These are phyloP conservation scores for Rhynchonycteris naso DNA, from an alignment of 2,797 vertebrate species.

Conservation along the genomic window DNA sequence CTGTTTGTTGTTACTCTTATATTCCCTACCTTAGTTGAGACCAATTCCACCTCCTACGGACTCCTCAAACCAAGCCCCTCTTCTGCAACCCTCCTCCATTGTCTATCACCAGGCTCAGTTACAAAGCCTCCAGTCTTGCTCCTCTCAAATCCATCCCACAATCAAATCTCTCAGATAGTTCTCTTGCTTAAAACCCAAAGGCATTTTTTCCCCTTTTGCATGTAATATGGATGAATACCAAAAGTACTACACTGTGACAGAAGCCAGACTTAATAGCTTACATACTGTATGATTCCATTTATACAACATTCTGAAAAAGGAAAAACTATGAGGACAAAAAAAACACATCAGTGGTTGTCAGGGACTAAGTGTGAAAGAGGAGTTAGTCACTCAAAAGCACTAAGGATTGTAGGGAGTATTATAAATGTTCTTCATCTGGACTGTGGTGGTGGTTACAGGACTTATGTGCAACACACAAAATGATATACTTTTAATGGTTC, in stretches of 20 bases:
- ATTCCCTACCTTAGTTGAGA: background rate
- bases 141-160: background rate
- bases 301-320: background rate
- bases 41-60: background rate
- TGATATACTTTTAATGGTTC: background rate
- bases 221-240: background rate
- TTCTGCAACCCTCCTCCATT: background rate
- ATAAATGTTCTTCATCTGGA: conserved; percentile 11
- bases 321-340: background rate
- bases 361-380: background rate
- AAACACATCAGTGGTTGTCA: background rate
- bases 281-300: background rate
- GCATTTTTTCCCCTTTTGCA: background rate
- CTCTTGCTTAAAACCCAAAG: conserved; percentile 1
- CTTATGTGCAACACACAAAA: background rate
- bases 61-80: background rate
- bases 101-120: background rate
- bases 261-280: conserved; percentile 9
- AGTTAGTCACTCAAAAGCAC: background rate
- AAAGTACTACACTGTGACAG: background rate
- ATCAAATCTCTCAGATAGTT: background rate
- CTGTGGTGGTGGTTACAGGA: background rate
- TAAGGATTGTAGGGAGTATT: background rate
- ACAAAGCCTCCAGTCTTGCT: background rate
- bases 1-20: background rate